These are phyloP conservation scores for Cyclopterus lumpus DNA, from an alignment of 2,797 vertebrate species.

Conservation along the genomic window DNA sequence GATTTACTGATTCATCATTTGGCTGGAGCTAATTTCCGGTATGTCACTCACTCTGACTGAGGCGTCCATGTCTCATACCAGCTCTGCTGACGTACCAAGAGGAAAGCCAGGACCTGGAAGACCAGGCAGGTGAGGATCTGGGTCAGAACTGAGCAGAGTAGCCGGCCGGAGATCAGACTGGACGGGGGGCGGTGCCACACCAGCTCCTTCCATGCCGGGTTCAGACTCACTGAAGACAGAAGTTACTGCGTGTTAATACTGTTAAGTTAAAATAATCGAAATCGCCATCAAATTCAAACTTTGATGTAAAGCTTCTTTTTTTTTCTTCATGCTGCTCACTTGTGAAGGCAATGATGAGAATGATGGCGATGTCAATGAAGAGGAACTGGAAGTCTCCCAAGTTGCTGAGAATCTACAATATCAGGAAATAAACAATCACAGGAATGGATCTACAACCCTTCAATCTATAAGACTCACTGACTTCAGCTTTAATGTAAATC, in stretches of 20 bases:
- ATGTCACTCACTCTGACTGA: conserved; percentile 88
- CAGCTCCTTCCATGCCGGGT: conserved; percentile 94
- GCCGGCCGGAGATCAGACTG: conserved; percentile 92
- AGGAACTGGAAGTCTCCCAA: conserved; percentile 98
- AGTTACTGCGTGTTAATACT: background rate
- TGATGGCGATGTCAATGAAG: conserved; percentile 96
- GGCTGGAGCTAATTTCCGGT: background rate
- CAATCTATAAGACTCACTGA: background rate
- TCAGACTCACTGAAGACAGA: conserved; percentile 92
- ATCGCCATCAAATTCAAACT: background rate
- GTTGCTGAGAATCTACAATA: conserved; percentile 92
- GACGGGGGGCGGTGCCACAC: conserved; percentile 90
- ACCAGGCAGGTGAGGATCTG: conserved; percentile 93
- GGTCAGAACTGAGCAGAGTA: conserved; percentile 92
- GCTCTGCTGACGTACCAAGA: conserved; percentile 87
- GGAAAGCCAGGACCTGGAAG: conserved; percentile 91
- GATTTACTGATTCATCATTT: background rate
- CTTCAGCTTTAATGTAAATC: background rate
- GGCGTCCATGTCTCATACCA: conserved; percentile 90
- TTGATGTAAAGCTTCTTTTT: background rate
- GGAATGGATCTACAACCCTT: background rate
- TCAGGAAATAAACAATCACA: background rate
- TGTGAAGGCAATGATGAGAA: conserved; percentile 94
- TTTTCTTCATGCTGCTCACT: conserved; percentile 85
- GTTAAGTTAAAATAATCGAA: background rate